These are phyloP conservation scores for Erythrolamprus reginae DNA, from an alignment of 2,113 vertebrate genomes.

Conservation along the genomic window DNA sequence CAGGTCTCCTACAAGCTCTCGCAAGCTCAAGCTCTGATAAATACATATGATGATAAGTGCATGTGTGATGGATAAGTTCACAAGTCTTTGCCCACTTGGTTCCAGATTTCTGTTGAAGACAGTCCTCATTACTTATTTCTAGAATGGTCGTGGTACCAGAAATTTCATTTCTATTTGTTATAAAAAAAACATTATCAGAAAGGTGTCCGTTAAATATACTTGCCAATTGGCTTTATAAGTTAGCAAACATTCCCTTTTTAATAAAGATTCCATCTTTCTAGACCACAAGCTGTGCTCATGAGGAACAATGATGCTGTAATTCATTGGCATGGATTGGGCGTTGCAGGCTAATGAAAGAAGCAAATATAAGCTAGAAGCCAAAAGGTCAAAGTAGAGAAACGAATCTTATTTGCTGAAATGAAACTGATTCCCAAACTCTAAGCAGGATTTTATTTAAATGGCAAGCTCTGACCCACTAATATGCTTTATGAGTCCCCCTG, in stretches of 20 bases:
- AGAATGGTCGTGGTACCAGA: slow-evolving; percentile 34
- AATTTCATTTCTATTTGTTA: slow-evolving; percentile 39
- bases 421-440: neutral
- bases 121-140: slow-evolving; percentile 3
- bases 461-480: slow-evolving; percentile 39
- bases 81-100: neutral
- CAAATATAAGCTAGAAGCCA: fast-evolving
- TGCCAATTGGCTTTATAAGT: slow-evolving; percentile 36
- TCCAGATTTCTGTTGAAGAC: neutral
- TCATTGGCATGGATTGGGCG: neutral
- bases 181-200: slow-evolving; percentile 6
- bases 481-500: slow-evolving; percentile 59
- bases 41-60: neutral
- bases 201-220: neutral
- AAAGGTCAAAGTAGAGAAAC: slow-evolving; percentile 23
- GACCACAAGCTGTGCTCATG: slow-evolving; percentile 5
- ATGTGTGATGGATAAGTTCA: neutral
- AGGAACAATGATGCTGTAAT: neutral
- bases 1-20: neutral
- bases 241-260: slow-evolving; percentile 34
- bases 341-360: neutral
- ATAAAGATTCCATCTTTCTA: slow-evolving; percentile 57
- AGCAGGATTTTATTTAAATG: slow-evolving; percentile 38
- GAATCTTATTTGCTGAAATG: slow-evolving; percentile 17
- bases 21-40: neutral